Conservation (phyloP, 2,888 invertebrate species). For the Acleris laterana region DNA sequence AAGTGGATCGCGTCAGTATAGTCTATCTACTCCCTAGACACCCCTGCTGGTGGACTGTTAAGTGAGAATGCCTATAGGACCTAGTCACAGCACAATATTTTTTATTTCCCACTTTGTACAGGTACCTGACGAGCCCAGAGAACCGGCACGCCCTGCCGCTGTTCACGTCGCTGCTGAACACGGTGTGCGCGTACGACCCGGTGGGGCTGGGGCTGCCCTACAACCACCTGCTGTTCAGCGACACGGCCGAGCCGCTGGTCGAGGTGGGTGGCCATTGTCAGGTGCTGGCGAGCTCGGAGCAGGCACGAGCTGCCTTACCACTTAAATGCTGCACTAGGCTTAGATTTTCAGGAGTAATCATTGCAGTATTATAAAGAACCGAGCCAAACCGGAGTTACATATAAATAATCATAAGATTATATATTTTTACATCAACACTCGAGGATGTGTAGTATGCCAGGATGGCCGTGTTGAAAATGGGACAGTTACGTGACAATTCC, state of each 20-base stretch:
- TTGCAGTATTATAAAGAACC: too few relatives aligned
- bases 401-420: too few relatives aligned
- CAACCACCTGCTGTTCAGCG: conserved; percentile 97
- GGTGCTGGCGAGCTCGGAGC: not conserved
- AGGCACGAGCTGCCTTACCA: too few relatives aligned
- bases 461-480: too few relatives aligned
- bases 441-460: too few relatives aligned
- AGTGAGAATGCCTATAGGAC: not conserved
- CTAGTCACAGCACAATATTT: not conserved
- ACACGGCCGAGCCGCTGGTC: conserved; percentile 96
- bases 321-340: too few relatives aligned
- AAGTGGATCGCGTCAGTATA: conserved; percentile 89
- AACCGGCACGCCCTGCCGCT: conserved; percentile 97
- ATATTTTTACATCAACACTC: too few relatives aligned
- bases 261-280: conserved; percentile 79
- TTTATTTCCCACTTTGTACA: conserved; percentile 45
- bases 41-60: too few relatives aligned
- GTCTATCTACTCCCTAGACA: too few relatives aligned
- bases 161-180: conserved; percentile 98
- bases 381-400: too few relatives aligned
- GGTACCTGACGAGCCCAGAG: conserved; percentile 90
- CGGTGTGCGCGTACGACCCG: conserved; percentile 98
- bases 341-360: too few relatives aligned
- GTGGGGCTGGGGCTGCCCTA: conserved; percentile 99
- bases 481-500: too few relatives aligned